Conservation (phyloP, 2,113 vertebrate species). For the Cynocephalus volans region DNA sequence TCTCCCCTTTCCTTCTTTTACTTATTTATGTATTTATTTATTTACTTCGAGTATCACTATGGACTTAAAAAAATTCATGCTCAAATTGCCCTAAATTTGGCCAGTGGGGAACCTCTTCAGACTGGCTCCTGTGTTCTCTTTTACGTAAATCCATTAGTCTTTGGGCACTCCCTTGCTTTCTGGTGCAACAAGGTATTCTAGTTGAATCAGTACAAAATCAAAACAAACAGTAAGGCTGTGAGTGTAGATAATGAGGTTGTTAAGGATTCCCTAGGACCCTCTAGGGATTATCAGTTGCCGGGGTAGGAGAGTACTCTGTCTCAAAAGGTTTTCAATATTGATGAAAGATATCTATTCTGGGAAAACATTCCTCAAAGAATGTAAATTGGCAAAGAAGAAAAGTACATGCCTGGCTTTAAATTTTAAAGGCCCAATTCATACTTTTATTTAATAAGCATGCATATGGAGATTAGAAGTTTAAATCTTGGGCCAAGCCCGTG, state of each 20-base stretch:
- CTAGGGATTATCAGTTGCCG: background rate
- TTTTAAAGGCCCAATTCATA: background rate
- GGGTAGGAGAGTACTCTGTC: background rate
- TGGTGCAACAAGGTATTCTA: background rate
- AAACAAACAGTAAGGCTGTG: background rate
- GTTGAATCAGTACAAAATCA: background rate
- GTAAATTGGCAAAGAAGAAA: conserved; percentile 10
- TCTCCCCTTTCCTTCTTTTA: background rate
- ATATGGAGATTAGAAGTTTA: background rate
- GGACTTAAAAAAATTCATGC: conserved; percentile 13
- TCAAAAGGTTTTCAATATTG: background rate
- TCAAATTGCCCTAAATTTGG: background rate
- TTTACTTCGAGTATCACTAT: background rate
- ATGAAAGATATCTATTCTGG: background rate
- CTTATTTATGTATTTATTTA: conserved; percentile 22
- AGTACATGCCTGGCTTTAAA: background rate
- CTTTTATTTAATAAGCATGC: background rate
- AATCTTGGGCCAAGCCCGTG: too few relatives aligned
- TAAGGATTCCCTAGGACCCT: background rate
- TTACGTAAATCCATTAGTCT: background rate
- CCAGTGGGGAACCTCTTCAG: background rate
- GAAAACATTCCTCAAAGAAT: conserved; percentile 27
- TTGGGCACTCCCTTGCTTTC: background rate
- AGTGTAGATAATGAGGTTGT: background rate
- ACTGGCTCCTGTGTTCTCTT: background rate